These are phyloP conservation scores for Zaprionus tsacasi DNA, from an alignment of 1,140 invertebrate species.

Conservation along the genomic window DNA sequence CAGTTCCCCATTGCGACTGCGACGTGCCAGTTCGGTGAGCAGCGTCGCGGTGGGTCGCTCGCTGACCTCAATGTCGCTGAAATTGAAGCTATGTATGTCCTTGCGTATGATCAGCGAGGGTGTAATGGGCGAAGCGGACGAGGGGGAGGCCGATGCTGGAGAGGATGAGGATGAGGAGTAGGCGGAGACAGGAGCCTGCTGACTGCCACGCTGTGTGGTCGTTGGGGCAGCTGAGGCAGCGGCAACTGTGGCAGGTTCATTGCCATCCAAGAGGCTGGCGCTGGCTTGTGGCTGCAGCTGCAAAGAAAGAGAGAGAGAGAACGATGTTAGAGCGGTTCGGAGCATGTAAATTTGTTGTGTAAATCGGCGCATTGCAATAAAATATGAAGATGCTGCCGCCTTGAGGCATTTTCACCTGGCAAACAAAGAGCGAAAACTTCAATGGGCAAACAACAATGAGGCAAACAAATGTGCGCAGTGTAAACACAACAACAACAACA, in stretches of 20 bases:
- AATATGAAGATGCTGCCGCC: slow-evolving; percentile 47
- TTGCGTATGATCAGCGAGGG: slow-evolving; percentile 76
- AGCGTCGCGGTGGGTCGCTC: slow-evolving; percentile 69
- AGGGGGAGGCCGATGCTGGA: slow-evolving; percentile 26
- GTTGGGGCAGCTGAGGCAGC: slow-evolving; percentile 23
- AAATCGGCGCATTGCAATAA: slow-evolving; percentile 68
- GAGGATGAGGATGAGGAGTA: background rate
- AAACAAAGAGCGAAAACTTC: slow-evolving; percentile 69
- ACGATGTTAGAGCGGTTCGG: slow-evolving; percentile 11
- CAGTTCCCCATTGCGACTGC: slow-evolving; percentile 76
- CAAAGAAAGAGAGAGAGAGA: slow-evolving; percentile 12
- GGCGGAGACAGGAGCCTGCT: background rate
- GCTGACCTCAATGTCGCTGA: slow-evolving; percentile 80
- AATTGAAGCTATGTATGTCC: slow-evolving; percentile 83
- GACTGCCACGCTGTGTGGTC: slow-evolving; percentile 33
- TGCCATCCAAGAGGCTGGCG: slow-evolving; percentile 52
- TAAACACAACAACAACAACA: slow-evolving; percentile 34
- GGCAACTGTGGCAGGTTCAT: slow-evolving; percentile 56
- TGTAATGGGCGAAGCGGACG: slow-evolving; percentile 34
- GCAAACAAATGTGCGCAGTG: slow-evolving; percentile 72
- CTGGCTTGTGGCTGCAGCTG: slow-evolving; percentile 30
- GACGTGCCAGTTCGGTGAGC: slow-evolving; percentile 66
- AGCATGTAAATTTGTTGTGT: slow-evolving; percentile 75
- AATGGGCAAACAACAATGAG: slow-evolving; percentile 75
- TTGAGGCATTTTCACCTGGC: slow-evolving; percentile 71